Evolutionary conservation across 1,140 invertebrate genomes (phyloP).

Genomic region (Drosophila bocki): DNA sequence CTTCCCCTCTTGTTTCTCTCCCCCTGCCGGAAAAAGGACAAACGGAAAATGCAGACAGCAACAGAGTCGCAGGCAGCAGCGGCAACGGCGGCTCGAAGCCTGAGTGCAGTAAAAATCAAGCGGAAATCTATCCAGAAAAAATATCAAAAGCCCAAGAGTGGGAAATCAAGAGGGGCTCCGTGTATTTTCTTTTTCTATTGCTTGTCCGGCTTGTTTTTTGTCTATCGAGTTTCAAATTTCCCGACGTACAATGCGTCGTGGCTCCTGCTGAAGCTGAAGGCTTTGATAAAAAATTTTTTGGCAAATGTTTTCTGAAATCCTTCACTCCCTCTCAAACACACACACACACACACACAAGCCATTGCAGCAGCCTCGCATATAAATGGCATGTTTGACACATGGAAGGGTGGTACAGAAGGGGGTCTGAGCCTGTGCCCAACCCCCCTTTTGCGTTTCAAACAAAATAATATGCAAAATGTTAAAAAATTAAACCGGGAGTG

Average conservation of each 20-base stretch:
- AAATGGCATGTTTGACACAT: conserved; percentile 82
- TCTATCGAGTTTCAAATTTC: conserved; percentile 83
- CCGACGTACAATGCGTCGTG: conserved; percentile 73
- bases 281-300: conserved; percentile 81
- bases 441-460: conserved; percentile 65
- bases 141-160: conserved; percentile 8
- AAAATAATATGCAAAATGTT: conserved; percentile 83
- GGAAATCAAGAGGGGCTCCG: conserved; percentile 31
- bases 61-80: conserved; percentile 39
- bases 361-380: conserved; percentile 74
- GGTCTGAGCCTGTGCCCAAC: not conserved
- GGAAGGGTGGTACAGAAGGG: conserved; percentile 11
- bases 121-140: conserved; percentile 57
- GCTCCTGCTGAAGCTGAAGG: conserved; percentile 75
- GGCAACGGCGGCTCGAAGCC: conserved; percentile 44
- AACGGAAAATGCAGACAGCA: conserved; percentile 69
- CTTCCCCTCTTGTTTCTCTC: not conserved
- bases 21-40: conserved; percentile 48
- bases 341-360: conserved; percentile 60
- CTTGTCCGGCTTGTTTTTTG: conserved; percentile 70
- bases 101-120: conserved; percentile 82
- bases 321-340: conserved; percentile 38
- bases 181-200: conserved; percentile 77
- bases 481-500: conserved; percentile 72
- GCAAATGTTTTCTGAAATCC: conserved; percentile 79